phyloP scores from a whole-genome alignment of 2,797 vertebrate species.

The Aulostomus chinensis region DNA sequence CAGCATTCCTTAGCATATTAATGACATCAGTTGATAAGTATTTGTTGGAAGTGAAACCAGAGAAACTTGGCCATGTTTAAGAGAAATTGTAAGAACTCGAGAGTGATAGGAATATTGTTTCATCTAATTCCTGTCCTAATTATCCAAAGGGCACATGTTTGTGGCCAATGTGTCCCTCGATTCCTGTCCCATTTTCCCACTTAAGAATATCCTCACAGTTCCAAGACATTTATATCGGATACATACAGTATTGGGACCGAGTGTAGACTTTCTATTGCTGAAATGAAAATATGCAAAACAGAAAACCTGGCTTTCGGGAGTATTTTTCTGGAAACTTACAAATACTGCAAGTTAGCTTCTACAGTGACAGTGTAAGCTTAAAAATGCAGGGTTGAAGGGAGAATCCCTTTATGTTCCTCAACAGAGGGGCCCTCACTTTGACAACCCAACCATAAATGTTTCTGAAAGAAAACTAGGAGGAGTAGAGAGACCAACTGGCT shows the following conservation, averaged over 20 bases:
- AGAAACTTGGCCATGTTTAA: background rate
- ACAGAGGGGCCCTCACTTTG: constrained; percentile 22
- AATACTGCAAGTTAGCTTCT: constrained; percentile 2
- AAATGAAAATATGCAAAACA: too few relatives aligned
- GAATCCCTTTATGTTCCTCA: constrained; percentile 39
- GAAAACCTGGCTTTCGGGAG: too few relatives aligned
- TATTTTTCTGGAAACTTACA: too few relatives aligned
- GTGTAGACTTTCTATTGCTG: too few relatives aligned
- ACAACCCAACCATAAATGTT: constrained; percentile 27
- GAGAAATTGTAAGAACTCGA: background rate
- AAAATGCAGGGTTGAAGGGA: constrained; percentile 13
- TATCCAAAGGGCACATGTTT: constrained; percentile 55
- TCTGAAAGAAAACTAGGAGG: constrained; percentile 36
- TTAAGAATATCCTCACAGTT: constrained; percentile 27
- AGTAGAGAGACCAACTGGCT: constrained; percentile 41
- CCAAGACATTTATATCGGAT: constrained; percentile 34
- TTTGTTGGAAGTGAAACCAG: background rate
- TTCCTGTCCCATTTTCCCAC: constrained; percentile 42
- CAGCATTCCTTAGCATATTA: background rate
- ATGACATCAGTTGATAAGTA: background rate
- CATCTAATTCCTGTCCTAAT: constrained; percentile 53
- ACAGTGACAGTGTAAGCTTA: constrained; percentile 9
- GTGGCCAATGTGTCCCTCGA: constrained; percentile 49
- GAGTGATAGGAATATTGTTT: constrained; percentile 41
- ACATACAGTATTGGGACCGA: too few relatives aligned